phyloP scores from a whole-genome alignment of 2,113 vertebrate species.

The Athene cunicularia region DNA sequence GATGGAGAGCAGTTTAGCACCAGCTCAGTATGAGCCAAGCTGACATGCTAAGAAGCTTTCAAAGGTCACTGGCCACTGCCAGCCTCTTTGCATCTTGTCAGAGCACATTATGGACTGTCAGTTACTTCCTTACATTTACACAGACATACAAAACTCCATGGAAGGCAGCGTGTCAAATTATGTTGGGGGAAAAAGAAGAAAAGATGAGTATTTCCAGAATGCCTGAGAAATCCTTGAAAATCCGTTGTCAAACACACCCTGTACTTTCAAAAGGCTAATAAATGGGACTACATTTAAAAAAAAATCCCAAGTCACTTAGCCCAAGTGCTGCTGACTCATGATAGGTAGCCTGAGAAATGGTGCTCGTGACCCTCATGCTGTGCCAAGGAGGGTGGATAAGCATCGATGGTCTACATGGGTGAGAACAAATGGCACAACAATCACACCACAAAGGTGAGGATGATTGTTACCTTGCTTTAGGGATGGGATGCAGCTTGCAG shows the following conservation, averaged over 20 bases:
- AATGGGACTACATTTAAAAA: background rate
- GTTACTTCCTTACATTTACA: background rate
- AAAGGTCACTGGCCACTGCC: background rate
- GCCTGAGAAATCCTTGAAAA: background rate
- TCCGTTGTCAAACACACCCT: background rate
- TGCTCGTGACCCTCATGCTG: background rate
- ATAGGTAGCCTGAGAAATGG: background rate
- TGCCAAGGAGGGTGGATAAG: background rate
- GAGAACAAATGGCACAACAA: background rate
- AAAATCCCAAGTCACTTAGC: background rate
- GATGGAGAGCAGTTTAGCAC: background rate
- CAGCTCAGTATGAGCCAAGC: background rate
- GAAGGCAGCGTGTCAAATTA: background rate
- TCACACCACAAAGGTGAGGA: background rate
- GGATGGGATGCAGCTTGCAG: background rate
- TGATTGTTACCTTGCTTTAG: background rate
- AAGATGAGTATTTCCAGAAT: background rate
- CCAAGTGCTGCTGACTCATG: background rate
- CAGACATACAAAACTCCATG: background rate
- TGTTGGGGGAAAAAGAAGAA: background rate
- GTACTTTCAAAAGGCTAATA: background rate
- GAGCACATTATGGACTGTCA: background rate
- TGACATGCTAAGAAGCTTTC: background rate
- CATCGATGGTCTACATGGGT: accelerated
- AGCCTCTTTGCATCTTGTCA: slow-evolving; percentile 26